A percentile compares a stretch with the other conserved stretches of the same genome.
Conservation (phyloP, 2,113 vertebrate species). For the Tupaia chinensis region DNA sequence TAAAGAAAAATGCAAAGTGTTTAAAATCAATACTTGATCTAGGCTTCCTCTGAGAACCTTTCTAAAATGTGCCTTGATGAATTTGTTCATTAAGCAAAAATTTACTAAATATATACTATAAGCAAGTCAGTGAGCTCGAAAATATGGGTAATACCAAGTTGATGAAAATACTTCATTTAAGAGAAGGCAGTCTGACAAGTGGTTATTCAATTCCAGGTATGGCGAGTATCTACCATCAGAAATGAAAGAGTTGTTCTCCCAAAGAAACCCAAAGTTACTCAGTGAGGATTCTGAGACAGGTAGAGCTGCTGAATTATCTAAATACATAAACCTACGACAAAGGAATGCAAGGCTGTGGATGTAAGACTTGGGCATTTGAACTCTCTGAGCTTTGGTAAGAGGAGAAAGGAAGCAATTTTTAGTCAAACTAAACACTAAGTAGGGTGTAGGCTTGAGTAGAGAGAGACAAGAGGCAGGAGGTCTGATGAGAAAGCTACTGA, state of each 20-base stretch:
- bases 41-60: background rate
- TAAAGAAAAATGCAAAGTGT: background rate
- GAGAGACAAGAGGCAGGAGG: background rate
- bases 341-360: background rate
- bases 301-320: background rate
- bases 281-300: background rate
- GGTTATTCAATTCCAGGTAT: background rate
- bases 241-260: background rate
- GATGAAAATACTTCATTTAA: conserved; percentile 14
- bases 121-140: background rate
- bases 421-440: background rate
- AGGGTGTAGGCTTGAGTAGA: background rate
- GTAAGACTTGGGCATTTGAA: background rate
- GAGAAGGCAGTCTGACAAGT: background rate
- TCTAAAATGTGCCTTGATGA: background rate
- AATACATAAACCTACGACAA: background rate
- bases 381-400: background rate
- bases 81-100: background rate
- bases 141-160: background rate
- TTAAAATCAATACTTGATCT: conserved; percentile 22
- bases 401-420: background rate
- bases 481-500: background rate
- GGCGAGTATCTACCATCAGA: background rate
- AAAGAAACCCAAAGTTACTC: background rate
- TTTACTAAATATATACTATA: background rate